Conservation (phyloP, 2,888 invertebrate genomes). For the Papilio elwesi region DNA sequence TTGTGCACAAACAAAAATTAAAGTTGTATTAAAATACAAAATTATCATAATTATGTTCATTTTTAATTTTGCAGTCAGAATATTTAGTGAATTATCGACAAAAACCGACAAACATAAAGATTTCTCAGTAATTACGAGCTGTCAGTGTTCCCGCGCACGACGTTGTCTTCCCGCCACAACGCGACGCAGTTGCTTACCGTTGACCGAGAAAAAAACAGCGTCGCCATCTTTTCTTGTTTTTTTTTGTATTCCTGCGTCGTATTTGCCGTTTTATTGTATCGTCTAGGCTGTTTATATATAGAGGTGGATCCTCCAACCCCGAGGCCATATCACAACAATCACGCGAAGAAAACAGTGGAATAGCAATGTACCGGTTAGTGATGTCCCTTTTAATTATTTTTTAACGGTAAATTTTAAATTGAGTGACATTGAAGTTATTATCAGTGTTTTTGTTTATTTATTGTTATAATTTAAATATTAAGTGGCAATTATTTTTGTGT, state of each 20-base stretch:
- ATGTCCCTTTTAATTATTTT: slow-evolving; percentile 48
- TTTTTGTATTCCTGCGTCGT: slow-evolving; percentile 49
- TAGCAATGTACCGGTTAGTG: slow-evolving; percentile 76
- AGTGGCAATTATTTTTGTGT: slow-evolving; percentile 4
- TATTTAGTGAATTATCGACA: slow-evolving; percentile 20
- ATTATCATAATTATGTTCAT: neutral
- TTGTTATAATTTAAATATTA: neutral
- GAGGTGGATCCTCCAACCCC: slow-evolving; percentile 60
- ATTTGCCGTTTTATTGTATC: slow-evolving; percentile 55
- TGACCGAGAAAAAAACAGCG: slow-evolving; percentile 61
- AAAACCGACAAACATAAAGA: slow-evolving; percentile 32
- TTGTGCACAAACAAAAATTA: neutral
- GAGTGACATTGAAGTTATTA: slow-evolving; percentile 5
- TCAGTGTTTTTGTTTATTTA: neutral
- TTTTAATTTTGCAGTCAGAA: neutral
- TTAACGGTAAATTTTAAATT: slow-evolving; percentile 29
- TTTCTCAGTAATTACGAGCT: slow-evolving; percentile 33
- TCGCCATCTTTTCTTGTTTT: slow-evolving; percentile 41
- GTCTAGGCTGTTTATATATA: slow-evolving; percentile 64
- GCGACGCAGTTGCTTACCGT: slow-evolving; percentile 54
- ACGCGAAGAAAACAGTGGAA: slow-evolving; percentile 51
- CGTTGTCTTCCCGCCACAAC: slow-evolving; percentile 43
- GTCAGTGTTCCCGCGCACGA: slow-evolving; percentile 53
- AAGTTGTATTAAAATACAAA: neutral
- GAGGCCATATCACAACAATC: slow-evolving; percentile 56